Base-by-base conservation (phyloP, 1,140 invertebrate species). In the Plodia interpunctella region DNA sequence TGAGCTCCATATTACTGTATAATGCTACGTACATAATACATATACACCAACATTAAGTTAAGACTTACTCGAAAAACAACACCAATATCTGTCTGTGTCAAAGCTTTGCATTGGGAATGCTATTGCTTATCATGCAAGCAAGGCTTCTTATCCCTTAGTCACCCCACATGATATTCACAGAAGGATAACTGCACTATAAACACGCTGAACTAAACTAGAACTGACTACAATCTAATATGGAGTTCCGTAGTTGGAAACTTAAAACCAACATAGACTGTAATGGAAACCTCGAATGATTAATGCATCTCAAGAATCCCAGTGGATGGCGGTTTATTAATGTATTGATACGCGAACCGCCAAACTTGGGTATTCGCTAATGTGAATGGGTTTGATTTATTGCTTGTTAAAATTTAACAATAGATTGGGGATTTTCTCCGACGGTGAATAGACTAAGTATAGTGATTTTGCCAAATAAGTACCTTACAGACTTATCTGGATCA, bases 211-310 rank as follows among this genome's bases (percentile, higher is more conserved):
- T n/a, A 44, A 11, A 44, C 38, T 44, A 2, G 38, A 15, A 44
- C 38, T 15, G 38, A 44, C 38, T 44, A 44, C 54, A 62, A 60
- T 70, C 63, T 62, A 70, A 61, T 63, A 69, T 59, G 57, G 55
- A 64, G 56, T 66, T 67, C 52, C 49, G 59, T 67, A 62, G 68
- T 65, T 65, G 49, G 50, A 44, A 68, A 72, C 64, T 67, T 72
- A 65, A 66, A 78, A 71, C 67, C 75, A 75, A 75, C 68, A 74
- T 59, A 59, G 51, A 53, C 59, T 20, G 55, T 72, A 72, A 74
- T 67, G 66, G 67, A 66, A 70, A 71, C 57, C 65, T 65, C 57
- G 54, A 65, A 75, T 77, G 76, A 79, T 77, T 72, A 78, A 76
- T 76, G 73, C 68, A 76, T 70, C 65, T 70, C 65, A 60, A 65